Evolutionary conservation across 2,797 vertebrate genomes (phyloP), one percentile per base, ranked within the genome.

Genomic region (Coreius guichenoti): DNA sequence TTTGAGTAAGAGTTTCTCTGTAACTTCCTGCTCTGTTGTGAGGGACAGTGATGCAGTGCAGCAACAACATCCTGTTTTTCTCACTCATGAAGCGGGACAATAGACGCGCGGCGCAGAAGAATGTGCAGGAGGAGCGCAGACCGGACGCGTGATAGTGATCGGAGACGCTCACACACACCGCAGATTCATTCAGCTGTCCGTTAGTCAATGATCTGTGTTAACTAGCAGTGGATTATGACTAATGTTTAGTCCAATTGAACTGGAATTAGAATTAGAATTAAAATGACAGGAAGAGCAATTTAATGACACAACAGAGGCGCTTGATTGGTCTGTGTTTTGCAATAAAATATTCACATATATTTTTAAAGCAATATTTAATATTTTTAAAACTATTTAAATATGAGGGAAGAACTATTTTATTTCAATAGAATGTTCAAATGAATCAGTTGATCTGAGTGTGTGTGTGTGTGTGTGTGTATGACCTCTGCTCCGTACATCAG

Each of bases 21-120:
- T 82, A 89, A 90, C 91, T 92, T 92, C 91, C 90, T 92, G 73
- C 86, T 87, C 86, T 90, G 89, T 85, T 90, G 89, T 88, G 86
- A 88, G 84, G 81, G 87, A 77, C 86, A 86, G 85, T 87, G 87
- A 89, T 68, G 86, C 74, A 61, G 4, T 61, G 56, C 82, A 80
- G 83, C 47, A 75, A 87, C 88, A 87, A 89, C 91, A 90, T 92
- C 90, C 90, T 92, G 90, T 92, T 91, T 90, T 88, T 86, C 69
- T 84, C 54, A 33, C 81, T 87, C 74, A 78, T 85, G 87, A 39
- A 29, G 65, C 80, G 75, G 88, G 86, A 92, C 91, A 90, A 91
- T 92, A 82, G 90, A 74, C 79, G 1, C 23, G 45, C 76, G 78
- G 72, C 68, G 9, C 36, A 58, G 0, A 86, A 86, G 87, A 89